These are phyloP conservation scores for Turritopsis rubra DNA, from an alignment of 30 jellyfish, hydroid and myxozoan species.

Conservation along the genomic window DNA sequence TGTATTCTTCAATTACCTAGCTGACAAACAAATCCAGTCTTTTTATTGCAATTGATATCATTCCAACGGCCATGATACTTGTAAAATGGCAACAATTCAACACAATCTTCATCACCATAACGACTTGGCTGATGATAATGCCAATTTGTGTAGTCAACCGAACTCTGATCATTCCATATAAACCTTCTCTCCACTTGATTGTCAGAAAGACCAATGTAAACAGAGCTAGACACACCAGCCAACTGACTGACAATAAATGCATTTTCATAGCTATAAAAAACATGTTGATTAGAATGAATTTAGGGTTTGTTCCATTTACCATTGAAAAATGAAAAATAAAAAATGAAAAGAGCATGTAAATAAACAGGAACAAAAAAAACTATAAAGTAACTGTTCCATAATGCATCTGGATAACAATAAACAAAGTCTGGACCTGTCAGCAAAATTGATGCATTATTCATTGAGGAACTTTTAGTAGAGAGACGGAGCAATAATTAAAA, in stretches of 20 bases:
- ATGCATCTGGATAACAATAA: too few relatives aligned
- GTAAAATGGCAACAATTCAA: conserved; percentile 61
- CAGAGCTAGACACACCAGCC: conserved; percentile 30
- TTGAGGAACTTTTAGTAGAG: too few relatives aligned
- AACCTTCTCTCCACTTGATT: conserved; percentile 53
- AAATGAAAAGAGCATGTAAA: background rate
- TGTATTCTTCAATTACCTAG: conserved; percentile 43
- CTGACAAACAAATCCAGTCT: conserved; percentile 74
- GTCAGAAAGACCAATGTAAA: conserved; percentile 76
- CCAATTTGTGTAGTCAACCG: conserved; percentile 71
- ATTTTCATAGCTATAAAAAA: conserved; percentile 46
- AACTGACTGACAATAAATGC: conserved; percentile 75
- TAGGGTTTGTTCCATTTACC: background rate
- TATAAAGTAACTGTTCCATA: background rate
- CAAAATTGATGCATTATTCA: too few relatives aligned
- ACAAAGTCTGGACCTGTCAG: too few relatives aligned
- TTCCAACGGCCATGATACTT: conserved; percentile 78
- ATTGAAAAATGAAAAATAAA: background rate
- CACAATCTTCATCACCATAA: conserved; percentile 83
- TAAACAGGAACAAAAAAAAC: background rate
- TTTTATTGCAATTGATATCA: conserved; percentile 49
- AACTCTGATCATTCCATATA: conserved; percentile 86
- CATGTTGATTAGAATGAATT: too few relatives aligned
- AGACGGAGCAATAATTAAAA: too few relatives aligned
- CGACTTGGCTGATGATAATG: conserved; percentile 63